Evolutionary conservation across 2,797 vertebrate species (phyloP), one percentile per base, ranked within the genome.

Genomic region (Siniperca undulata): DNA sequence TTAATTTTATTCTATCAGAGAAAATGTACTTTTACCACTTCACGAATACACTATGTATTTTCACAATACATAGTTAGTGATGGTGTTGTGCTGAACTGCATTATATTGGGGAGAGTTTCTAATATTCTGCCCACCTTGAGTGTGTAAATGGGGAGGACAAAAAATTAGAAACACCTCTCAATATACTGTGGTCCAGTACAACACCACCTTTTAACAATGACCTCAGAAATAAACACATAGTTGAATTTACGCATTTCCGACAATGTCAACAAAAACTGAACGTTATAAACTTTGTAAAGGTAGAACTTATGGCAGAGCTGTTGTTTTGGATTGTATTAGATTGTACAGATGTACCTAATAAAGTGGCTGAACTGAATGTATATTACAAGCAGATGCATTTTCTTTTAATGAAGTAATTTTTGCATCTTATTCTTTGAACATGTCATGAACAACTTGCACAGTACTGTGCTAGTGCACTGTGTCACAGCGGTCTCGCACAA

Each of bases 401-500:
- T 48, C 52, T 40, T 59, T 42, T 36, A 7, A 30, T 7, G 2
- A 59, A 38, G 24, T 48, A 0, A 22, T 7, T 52, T 78, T 7
- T 36, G 5, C 36, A 36, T 36, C 36, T 24, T 66, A 34, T 7
- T 40, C 14, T 30, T 30, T 42, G 30, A 70, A 34, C 30, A 2
- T n/a, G 38, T 56, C 24, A 48, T 42, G 59, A 50, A 20, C 50
- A 69, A 1, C 20, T 22, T 48, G 48, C 10, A 2, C 44, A 73
- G 27, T 3, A 1, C 24, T 8, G 34, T 9, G 20, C 59, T 73
- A 46, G 48, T 74, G 30, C 34, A 0, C 40, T 36, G 61, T 22
- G 20, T 78, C 65, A 58, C 75, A 53, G 17, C 46, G 61, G 20
- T 62, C 38, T 80, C 75, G 48, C 64, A 27, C 20, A 70, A 81